Evolutionary conservation across 2,888 invertebrate species (phyloP).

Genomic region (Drosophila phalerata): DNA sequence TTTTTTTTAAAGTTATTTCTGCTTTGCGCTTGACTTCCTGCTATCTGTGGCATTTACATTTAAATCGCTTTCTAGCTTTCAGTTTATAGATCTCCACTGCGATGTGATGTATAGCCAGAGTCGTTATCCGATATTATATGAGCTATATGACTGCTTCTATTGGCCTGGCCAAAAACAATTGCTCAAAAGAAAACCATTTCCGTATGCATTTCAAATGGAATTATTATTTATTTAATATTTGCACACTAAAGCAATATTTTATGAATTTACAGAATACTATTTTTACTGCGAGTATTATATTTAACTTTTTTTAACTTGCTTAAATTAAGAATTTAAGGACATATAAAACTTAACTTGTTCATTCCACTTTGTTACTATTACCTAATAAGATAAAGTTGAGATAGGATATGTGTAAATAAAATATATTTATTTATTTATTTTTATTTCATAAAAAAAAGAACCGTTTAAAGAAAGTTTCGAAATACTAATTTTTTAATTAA

Average conservation of each 20-base stretch:
- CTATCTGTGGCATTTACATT: slow-evolving; percentile 42
- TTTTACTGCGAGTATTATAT: too few species aligned
- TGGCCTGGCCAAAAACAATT: slow-evolving; percentile 16
- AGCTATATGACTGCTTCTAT: not conserved
- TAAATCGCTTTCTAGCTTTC: slow-evolving; percentile 35
- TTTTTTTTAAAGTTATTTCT: not conserved
- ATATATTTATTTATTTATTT: too few species aligned
- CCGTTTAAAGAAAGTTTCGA: too few species aligned
- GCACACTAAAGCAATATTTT: not conserved
- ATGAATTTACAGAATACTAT: not conserved
- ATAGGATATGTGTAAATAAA: too few species aligned
- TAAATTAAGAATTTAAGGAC: too few species aligned
- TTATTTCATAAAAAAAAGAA: too few species aligned
- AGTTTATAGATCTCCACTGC: slow-evolving; percentile 15
- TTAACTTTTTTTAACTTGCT: too few species aligned
- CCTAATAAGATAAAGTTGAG: too few species aligned
- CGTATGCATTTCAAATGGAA: slow-evolving; percentile 25
- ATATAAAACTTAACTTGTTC: too few species aligned
- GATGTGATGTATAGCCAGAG: slow-evolving; percentile 32
- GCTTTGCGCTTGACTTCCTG: slow-evolving; percentile 16
- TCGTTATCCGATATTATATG: slow-evolving; percentile 6
- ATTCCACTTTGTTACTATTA: too few species aligned
- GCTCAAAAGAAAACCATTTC: slow-evolving; percentile 37
- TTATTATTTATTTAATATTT: not conserved
- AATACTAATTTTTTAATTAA: too few species aligned